Evolutionary conservation across 37 sponge, comb jelly and placozoan species (phyloP), one percentile per base, ranked within the genome.

Genomic region (Eunapius fragilis): DNA sequence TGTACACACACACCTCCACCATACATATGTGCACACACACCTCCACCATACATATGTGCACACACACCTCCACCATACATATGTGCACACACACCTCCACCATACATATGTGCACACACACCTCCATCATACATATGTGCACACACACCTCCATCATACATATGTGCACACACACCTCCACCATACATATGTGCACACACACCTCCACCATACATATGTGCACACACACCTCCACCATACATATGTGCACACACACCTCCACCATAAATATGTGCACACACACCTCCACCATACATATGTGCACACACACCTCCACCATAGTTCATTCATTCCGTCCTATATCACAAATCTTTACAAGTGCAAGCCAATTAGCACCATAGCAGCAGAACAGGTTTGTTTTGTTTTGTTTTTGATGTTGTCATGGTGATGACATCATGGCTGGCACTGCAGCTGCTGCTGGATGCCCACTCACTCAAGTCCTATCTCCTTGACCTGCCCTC

Each of bases 281-380:
- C 58, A 58, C 22, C 19, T 19, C 6, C 58, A 58, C 58, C 58
- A 58, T 19, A 58, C 58, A 58, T 19, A 58, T 17, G 14, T 17
- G 22, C 58, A 58, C 58, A 58, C 58, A 58, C 58, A 58, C 14
- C 6, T 19, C 6, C 58, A 58, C 58, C 81, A 58, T 79, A 96
- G 96, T 76, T 80, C 87, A 9, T 94, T 96, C 78, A 87, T 98
- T 25, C 94, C 94, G 0, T 68, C 78, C 3, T 95, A 96, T 50
- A 92, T 98, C 76, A 96, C 87, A 30, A 84, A 89, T 78, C 70
- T 96, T 70, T 95, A 97, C 92, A 97, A 97, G 91, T 99, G 99
- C 84, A 95, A 97, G 72, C 99, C 97, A 22, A 88, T 99, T 13
- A 93, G 91, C 47, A 95, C 99, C 4, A 91, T 97, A 22, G 99